A percentile compares a stretch with the other conserved stretches of the same genome.
These are phyloP conservation scores for Cancer borealis DNA, from an alignment of 2,888 invertebrate species.

Conservation along the genomic window DNA sequence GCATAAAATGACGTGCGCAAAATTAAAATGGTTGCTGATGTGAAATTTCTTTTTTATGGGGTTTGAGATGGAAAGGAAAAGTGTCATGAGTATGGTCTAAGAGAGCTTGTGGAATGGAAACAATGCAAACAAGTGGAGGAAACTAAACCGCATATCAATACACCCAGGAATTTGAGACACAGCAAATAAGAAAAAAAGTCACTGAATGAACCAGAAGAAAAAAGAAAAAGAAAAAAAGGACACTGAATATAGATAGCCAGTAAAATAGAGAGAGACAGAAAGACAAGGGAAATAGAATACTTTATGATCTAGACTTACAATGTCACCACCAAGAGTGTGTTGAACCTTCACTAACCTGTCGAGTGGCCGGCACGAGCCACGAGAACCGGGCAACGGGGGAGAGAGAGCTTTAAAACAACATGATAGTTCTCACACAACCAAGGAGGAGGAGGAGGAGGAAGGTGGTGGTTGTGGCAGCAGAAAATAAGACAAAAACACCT, in stretches of 20 bases:
- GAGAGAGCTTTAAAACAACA: not conserved
- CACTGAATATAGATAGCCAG: not conserved
- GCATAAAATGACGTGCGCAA: not conserved
- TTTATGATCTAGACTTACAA: not conserved
- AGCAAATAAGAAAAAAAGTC: not conserved
- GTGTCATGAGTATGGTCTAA: not conserved
- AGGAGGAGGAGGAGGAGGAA: not conserved
- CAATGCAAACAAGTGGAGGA: not conserved
- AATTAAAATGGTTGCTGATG: not conserved
- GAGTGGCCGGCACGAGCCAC: not conserved
- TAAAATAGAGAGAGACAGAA: not conserved
- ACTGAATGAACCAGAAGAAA: not conserved
- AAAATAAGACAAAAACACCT: not conserved
- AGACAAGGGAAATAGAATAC: not conserved
- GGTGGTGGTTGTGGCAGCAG: not conserved
- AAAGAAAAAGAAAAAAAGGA: not conserved
- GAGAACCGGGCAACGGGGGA: slow-evolving; percentile 10
- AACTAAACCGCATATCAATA: not conserved
- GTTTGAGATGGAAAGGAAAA: not conserved
- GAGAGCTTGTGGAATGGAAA: not conserved
- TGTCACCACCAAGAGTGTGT: not conserved
- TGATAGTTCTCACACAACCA: not conserved
- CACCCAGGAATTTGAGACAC: not conserved
- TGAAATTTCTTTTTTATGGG: not conserved
- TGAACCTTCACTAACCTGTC: not conserved